A percentile compares a stretch with the other conserved stretches of the same genome.
phyloP scores from a whole-genome alignment of 2,797 vertebrate species.

The Peromyscus nudipes region DNA sequence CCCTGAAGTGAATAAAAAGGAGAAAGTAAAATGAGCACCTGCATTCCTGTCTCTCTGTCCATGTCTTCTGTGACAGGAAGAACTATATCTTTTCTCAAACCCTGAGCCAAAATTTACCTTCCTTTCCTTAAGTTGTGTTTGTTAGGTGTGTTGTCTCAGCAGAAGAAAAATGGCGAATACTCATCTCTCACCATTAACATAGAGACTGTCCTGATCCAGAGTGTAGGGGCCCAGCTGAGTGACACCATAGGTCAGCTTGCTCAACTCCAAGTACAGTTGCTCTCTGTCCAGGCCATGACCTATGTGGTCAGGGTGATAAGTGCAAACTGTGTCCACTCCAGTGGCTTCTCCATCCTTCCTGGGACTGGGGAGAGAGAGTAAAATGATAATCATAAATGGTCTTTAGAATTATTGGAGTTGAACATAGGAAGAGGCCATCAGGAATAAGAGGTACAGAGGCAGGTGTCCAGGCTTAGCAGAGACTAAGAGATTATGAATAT shows the following conservation, averaged over 20 bases:
- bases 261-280: slow-evolving; percentile 83
- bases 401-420: not conserved
- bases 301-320: not conserved
- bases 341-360: slow-evolving; percentile 51
- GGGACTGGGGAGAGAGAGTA: not conserved
- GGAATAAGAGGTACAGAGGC: not conserved
- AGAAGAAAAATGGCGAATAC: not conserved
- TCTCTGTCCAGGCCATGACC: slow-evolving; percentile 73
- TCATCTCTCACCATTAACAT: slow-evolving; percentile 79
- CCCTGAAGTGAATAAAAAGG: not conserved
- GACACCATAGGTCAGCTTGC: slow-evolving; percentile 72
- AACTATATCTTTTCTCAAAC: not conserved
- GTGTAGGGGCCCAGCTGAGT: slow-evolving; percentile 84
- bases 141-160: not conserved
- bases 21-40: not conserved
- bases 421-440: not conserved
- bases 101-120: not conserved
- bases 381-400: not conserved
- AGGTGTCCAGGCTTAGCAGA: not conserved
- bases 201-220: slow-evolving; percentile 83
- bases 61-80: not conserved
- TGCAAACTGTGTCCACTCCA: slow-evolving; percentile 34
- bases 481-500: not conserved
- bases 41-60: not conserved
- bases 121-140: not conserved